Evolutionary conservation across 2,113 vertebrate species (phyloP).

Genomic region (Prolemur simus): DNA sequence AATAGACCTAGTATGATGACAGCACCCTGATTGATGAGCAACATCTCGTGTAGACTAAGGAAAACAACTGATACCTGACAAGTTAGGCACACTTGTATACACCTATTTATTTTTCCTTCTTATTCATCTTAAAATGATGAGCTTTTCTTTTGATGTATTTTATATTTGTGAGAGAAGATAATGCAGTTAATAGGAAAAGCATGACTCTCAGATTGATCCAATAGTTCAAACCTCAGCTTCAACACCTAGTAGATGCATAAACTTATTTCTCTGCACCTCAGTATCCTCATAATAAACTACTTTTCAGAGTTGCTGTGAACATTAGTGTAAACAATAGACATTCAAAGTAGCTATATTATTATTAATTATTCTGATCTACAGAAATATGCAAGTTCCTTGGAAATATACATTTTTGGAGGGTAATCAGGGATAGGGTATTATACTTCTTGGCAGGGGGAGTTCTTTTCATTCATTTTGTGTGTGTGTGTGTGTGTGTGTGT

Average conservation of each 20-base stretch:
- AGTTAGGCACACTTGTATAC: neutral
- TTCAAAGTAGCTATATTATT: neutral
- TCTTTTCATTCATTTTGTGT: neutral
- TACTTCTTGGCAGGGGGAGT: neutral
- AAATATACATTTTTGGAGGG: neutral
- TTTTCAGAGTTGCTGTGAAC: neutral
- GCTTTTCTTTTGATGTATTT: neutral
- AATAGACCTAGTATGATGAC: neutral
- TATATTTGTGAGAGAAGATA: neutral
- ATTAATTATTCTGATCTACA: neutral
- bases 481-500: neutral
- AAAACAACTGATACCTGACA: conserved; percentile 32
- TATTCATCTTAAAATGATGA: conserved; percentile 1
- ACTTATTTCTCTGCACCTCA: neutral
- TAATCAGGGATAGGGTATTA: neutral
- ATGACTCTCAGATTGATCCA: neutral
- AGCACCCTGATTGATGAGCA: neutral
- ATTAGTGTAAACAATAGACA: neutral
- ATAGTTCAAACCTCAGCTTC: neutral
- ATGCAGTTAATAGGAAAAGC: neutral
- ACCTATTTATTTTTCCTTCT: conserved; percentile 33
- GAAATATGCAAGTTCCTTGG: conserved; percentile 2
- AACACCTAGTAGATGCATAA: neutral
- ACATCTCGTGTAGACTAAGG: neutral
- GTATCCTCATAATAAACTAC: neutral